Evolutionary conservation across 2,888 invertebrate species (phyloP), one percentile per base, ranked within the genome.

Genomic region (Hyposoter dolosus): DNA sequence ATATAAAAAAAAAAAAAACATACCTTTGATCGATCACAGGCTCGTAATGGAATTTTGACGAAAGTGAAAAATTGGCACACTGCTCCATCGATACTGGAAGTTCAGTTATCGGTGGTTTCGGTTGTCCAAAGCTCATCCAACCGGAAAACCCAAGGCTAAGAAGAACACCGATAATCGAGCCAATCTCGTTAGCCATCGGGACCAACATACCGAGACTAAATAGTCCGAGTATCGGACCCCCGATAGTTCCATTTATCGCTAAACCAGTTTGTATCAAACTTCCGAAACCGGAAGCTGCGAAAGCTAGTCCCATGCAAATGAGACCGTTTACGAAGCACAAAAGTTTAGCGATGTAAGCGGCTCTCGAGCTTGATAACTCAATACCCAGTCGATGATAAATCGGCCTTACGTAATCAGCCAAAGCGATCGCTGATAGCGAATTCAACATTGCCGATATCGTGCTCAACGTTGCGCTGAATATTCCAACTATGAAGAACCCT

Each of bases 381-480:
- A 96, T 95, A 50, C 96, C 96, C 83, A 88, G 96, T 81, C 69
- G 81, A 83, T 7, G 71, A 83, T 91, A 94, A 19, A 90, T 4
- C 0, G 94, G 94, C 91, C 96, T 96, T 2, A 98, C 95, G 90
- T 98, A 98, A 94, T 99, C 99, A 91, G 98, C 97, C 35, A 99
- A 94, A 0, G 98, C 97, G 15, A 99, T 97, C 0, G 99, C 98
- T 0, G 99, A 97, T 53, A 99, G 95, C 0, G 98, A 98, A 91
- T 98, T 99, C 84, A 99, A 96, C 28, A 98, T 96, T 0, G 99
- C 98, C 0, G 99, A 99, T 77, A 99, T 97, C 0, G 98, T 98
- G 68, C 98, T 98, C 4, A 99, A 95, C 0, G 98, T 97, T 0
- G 98, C 99, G 90, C 98, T 98, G 93, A 99, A 98, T 82, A 99